phyloP scores from a whole-genome alignment of 2,888 invertebrate species.

The Griposia aprilina region DNA sequence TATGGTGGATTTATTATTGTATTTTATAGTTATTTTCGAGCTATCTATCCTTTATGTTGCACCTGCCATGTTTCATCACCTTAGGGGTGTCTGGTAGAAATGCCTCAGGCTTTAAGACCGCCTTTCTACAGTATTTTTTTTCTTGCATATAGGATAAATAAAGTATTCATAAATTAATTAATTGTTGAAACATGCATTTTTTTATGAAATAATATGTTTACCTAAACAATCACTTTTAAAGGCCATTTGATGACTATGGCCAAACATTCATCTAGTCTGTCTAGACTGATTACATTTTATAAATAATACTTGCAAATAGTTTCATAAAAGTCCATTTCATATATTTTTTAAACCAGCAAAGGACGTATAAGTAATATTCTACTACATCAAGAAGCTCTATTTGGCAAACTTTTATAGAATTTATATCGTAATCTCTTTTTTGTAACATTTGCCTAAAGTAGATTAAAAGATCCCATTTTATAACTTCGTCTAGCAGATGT shows the following conservation, averaged over 20 bases:
- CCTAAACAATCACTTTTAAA: not conserved
- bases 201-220: not conserved
- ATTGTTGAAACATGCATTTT: not conserved
- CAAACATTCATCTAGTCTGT: not conserved
- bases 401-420: constrained; percentile 31
- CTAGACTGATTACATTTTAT: not conserved
- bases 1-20: not conserved
- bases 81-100: not conserved
- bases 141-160: no score
- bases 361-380: not conserved
- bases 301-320: not conserved
- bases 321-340: not conserved
- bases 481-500: constrained; percentile 26
- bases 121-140: not conserved
- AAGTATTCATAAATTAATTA: not conserved
- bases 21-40: not conserved
- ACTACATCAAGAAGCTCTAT: constrained; percentile 24
- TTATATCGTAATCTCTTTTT: constrained; percentile 20
- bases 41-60: not conserved
- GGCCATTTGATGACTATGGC: not conserved
- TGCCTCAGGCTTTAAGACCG: no score
- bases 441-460: constrained; percentile 24
- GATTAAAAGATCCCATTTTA: constrained; percentile 29
- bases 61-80: not conserved
- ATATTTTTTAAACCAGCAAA: not conserved